Percentiles rank a stretch among this genome's conserved stretches.
These are phyloP conservation scores for Tinamus guttatus DNA, from an alignment of 2,113 vertebrate genomes.

Conservation along the genomic window DNA sequence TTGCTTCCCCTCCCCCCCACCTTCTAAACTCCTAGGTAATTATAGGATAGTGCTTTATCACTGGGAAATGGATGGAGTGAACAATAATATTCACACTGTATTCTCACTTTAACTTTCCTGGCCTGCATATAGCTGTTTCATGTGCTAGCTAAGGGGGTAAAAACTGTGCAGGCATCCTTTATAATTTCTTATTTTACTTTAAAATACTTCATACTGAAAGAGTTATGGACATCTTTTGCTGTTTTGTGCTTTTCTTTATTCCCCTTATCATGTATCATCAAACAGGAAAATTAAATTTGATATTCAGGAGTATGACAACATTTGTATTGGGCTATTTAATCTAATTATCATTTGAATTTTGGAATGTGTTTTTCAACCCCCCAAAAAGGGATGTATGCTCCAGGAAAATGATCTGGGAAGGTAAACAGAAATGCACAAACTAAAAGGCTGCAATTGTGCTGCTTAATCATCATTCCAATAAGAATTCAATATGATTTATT, in stretches of 20 bases:
- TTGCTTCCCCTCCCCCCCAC: no score
- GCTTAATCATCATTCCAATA: conserved; percentile 17
- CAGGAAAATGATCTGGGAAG: not conserved
- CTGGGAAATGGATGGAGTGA: not conserved
- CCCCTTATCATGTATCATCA: not conserved
- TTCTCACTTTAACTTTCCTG: not conserved
- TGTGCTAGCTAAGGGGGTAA: not conserved
- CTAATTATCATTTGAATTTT: not conserved
- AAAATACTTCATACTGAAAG: not conserved
- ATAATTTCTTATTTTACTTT: not conserved
- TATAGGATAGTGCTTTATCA: not conserved
- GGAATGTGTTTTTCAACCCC: not conserved
- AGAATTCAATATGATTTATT: conserved; percentile 19
- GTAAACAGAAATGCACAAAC: not conserved
- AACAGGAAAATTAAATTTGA: not conserved
- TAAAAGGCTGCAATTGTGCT: not conserved
- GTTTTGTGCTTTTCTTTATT: not conserved
- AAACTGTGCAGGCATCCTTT: not conserved
- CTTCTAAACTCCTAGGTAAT: not conserved
- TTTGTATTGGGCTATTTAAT: not conserved
- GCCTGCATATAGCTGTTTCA: not conserved
- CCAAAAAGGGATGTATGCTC: not conserved
- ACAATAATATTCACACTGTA: not conserved
- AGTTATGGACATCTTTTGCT: not conserved
- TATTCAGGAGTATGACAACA: not conserved